These are phyloP conservation scores for Channallabes apus DNA, from an alignment of 2,797 vertebrate genomes.

Conservation along the genomic window DNA sequence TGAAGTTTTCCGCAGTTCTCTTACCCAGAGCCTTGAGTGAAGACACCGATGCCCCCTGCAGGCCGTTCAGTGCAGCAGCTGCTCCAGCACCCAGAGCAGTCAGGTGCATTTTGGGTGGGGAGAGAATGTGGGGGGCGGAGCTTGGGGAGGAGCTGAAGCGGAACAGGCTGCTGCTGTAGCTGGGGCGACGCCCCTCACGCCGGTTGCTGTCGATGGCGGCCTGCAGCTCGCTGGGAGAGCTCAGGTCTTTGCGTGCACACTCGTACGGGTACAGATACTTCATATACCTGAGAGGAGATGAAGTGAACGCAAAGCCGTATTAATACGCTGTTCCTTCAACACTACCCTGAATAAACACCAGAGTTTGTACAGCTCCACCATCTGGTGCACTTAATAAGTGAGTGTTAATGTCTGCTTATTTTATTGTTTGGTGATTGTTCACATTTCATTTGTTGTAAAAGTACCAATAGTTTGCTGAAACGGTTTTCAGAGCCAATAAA, in stretches of 20 bases:
- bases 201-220: constrained; percentile 95
- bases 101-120: constrained; percentile 89
- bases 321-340: background rate
- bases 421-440: background rate
- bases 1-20: background rate
- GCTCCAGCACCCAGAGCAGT: constrained; percentile 77
- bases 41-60: constrained; percentile 74
- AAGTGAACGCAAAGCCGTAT: constrained; percentile 1
- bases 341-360: background rate
- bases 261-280: constrained; percentile 97
- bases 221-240: constrained; percentile 92
- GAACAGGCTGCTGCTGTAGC: constrained; percentile 92
- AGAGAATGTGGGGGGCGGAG: constrained; percentile 81
- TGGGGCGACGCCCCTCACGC: constrained; percentile 90
- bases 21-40: constrained; percentile 69
- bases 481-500: background rate
- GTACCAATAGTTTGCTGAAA: background rate
- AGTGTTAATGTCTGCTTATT: background rate
- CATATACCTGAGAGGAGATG: constrained; percentile 84
- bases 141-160: constrained; percentile 83
- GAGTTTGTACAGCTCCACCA: background rate
- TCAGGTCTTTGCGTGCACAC: constrained; percentile 93
- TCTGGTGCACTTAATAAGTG: background rate
- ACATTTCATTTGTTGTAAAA: background rate
- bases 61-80: constrained; percentile 70